Conservation (phyloP, 2,888 invertebrate species). For the Drepana falcataria region DNA sequence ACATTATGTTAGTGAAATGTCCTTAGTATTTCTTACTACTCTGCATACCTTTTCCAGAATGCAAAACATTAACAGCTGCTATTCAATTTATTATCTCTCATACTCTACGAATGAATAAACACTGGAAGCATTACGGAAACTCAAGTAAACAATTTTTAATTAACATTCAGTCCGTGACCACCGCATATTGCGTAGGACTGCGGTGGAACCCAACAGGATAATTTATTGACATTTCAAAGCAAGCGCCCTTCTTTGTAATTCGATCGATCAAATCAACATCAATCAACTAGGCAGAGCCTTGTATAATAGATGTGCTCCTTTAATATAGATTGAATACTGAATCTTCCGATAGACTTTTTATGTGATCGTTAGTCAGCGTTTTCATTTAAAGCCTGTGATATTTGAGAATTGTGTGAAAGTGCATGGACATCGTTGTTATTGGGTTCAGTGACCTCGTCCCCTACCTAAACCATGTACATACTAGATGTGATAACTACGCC, state of each 20-base stretch:
- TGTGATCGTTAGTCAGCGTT: neutral
- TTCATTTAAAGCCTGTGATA: neutral
- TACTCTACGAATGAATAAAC: neutral
- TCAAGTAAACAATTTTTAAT: neutral
- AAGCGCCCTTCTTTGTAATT: conserved; percentile 2
- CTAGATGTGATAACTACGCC: no score
- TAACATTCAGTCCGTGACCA: neutral
- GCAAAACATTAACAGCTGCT: neutral
- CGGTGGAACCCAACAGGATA: neutral
- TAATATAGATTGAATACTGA: neutral
- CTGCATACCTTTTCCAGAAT: no score
- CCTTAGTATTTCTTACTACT: no score
- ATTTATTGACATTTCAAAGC: conserved; percentile 2
- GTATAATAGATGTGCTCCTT: neutral
- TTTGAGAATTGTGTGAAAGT: neutral
- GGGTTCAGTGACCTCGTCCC: neutral
- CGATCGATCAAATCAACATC: conserved; percentile 2
- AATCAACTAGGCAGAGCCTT: conserved; percentile 1
- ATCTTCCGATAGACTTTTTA: neutral
- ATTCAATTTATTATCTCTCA: neutral
- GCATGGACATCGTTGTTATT: neutral
- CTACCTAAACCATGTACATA: neutral
- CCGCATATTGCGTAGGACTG: neutral
- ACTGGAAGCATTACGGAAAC: neutral
- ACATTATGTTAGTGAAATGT: no score